These are phyloP conservation scores for Limosa lapponica DNA, from an alignment of 2,797 vertebrate species.

Conservation along the genomic window DNA sequence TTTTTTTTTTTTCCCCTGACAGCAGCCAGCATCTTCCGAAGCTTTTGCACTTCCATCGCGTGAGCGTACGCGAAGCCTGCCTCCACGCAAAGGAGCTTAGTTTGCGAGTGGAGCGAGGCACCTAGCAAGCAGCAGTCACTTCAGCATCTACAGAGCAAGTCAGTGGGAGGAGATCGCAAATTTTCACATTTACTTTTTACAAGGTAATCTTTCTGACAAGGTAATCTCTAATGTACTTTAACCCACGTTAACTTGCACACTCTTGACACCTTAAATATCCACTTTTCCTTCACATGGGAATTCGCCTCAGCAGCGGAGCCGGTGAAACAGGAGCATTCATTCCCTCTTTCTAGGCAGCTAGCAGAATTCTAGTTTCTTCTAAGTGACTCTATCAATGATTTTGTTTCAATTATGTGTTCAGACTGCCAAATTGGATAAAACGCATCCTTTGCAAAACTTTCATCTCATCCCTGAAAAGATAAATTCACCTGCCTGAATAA, in stretches of 20 bases:
- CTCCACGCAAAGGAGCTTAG: neutral
- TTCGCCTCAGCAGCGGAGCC: neutral
- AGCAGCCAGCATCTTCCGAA: neutral
- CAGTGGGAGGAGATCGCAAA: neutral
- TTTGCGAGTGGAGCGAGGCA: fast-evolving
- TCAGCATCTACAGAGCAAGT: neutral
- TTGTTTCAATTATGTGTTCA: slow-evolving; percentile 56
- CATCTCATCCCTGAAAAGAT: slow-evolving; percentile 22
- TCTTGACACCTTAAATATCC: slow-evolving; percentile 49
- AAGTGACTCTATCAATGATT: slow-evolving; percentile 5
- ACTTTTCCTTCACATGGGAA: slow-evolving; percentile 21
- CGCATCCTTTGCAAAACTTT: neutral
- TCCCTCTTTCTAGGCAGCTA: neutral
- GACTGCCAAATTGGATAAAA: slow-evolving; percentile 42
- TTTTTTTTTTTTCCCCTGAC: neutral
- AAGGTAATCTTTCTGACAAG: slow-evolving; percentile 33
- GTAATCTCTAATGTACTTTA: slow-evolving; percentile 20
- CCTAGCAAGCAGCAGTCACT: neutral
- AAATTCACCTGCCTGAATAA: slow-evolving; percentile 10
- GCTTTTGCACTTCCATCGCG: fast-evolving
- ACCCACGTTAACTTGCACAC: neutral
- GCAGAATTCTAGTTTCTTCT: neutral
- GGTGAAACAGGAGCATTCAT: neutral
- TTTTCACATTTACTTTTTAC: neutral
- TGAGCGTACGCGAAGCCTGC: fast-evolving